Conservation (phyloP, 2,797 vertebrate genomes). For the Spondyliosoma cantharus region DNA sequence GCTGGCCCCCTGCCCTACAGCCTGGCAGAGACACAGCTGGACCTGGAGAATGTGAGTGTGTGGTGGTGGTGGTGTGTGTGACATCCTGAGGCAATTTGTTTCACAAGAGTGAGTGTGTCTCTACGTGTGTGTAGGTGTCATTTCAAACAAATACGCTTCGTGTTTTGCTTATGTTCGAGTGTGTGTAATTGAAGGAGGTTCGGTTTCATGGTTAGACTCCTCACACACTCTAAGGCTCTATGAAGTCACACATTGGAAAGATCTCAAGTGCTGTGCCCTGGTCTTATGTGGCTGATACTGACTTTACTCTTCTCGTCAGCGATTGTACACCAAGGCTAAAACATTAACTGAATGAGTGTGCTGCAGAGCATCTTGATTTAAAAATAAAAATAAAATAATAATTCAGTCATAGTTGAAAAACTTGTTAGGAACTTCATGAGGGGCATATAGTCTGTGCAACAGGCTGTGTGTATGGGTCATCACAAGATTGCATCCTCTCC, state of each 20-base stretch:
- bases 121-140: background rate
- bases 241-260: background rate
- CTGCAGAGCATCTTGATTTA: conserved; percentile 23
- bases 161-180: conserved; percentile 2
- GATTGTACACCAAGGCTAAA: background rate
- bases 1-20: conserved; percentile 67
- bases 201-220: conserved; percentile 6
- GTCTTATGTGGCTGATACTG: background rate
- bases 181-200: background rate
- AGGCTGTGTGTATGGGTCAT: conserved; percentile 25
- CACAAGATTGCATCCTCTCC: conserved; percentile 43
- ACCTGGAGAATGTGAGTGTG: conserved; percentile 69
- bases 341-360: conserved; percentile 20
- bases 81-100: conserved; percentile 51
- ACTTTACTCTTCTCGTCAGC: background rate
- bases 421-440: background rate
- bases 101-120: conserved; percentile 21
- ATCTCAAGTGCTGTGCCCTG: background rate
- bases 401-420: conserved; percentile 6
- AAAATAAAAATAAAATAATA: conserved; percentile 1
- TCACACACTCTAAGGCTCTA: background rate
- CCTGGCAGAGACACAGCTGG: conserved; percentile 76
- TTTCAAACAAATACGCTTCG: conserved; percentile 15
- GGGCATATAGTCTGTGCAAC: conserved; percentile 12
- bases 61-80: conserved; percentile 13